Evolutionary conservation across 2,797 vertebrate genomes (phyloP).

Genomic region (Zalophus californianus): DNA sequence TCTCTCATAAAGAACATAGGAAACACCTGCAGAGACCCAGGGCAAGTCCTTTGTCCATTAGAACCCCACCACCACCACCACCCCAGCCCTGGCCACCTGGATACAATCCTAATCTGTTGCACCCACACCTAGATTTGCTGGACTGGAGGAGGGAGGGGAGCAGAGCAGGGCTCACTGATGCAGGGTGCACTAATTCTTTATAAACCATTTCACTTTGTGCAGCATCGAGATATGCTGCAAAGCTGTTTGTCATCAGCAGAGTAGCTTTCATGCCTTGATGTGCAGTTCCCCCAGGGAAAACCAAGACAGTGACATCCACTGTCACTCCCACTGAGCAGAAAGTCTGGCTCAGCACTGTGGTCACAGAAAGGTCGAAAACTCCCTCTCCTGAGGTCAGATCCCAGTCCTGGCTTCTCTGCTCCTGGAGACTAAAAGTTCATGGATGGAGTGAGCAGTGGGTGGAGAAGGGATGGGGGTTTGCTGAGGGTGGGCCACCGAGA

Average conservation of each 20-base stretch:
- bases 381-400: slow-evolving; percentile 55
- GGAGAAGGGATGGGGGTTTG: not conserved
- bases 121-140: not conserved
- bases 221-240: not conserved
- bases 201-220: slow-evolving; percentile 52
- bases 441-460: not conserved
- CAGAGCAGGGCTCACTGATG: slow-evolving; percentile 40
- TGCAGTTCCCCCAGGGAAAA: slow-evolving; percentile 66
- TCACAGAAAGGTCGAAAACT: slow-evolving; percentile 76
- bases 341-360: slow-evolving; percentile 75
- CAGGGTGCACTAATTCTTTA: slow-evolving; percentile 65
- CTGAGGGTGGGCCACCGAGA: slow-evolving; percentile 71
- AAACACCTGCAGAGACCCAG: not conserved
- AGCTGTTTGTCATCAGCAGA: slow-evolving; percentile 67
- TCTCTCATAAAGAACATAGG: not conserved
- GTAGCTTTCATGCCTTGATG: slow-evolving; percentile 64
- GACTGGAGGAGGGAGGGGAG: not conserved
- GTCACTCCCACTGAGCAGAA: slow-evolving; percentile 66
- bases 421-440: not conserved
- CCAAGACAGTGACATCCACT: slow-evolving; percentile 7
- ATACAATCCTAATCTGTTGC: slow-evolving; percentile 3
- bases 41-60: not conserved
- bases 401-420: slow-evolving; percentile 56
- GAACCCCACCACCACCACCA: not conserved
- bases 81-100: not conserved